phyloP scores from a whole-genome alignment of 2,888 invertebrate species.

The Drosophila mercatorum region DNA sequence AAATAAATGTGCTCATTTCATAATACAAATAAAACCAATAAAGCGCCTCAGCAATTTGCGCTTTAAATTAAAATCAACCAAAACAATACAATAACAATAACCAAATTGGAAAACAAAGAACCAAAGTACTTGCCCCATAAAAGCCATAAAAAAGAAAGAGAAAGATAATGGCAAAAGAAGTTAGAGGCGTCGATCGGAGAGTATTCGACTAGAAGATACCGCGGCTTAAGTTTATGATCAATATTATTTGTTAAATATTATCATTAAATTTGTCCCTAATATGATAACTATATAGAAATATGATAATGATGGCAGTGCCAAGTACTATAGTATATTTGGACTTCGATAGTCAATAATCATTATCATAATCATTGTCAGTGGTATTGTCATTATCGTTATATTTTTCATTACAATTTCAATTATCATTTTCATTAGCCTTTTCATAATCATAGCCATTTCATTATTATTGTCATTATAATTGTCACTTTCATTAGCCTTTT shows the following conservation, averaged over 20 bases:
- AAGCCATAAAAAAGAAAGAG: conserved; percentile 26
- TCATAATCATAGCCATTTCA: background rate
- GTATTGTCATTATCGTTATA: too few species aligned
- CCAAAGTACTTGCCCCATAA: conserved; percentile 44
- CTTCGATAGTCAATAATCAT: too few species aligned
- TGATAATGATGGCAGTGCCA: too few species aligned
- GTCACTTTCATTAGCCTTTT: too few species aligned
- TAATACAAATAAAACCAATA: conserved; percentile 7
- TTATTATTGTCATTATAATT: too few species aligned
- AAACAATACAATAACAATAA: conserved; percentile 18
- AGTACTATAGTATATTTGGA: too few species aligned
- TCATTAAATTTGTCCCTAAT: too few species aligned
- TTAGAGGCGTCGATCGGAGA: background rate
- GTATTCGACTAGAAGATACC: background rate
- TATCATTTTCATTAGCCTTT: too few species aligned
- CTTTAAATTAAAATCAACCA: conserved; percentile 27
- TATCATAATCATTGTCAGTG: too few species aligned
- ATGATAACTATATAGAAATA: too few species aligned
- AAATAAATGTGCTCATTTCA: conserved; percentile 31
- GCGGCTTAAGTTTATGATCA: background rate
- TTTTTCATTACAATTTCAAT: too few species aligned
- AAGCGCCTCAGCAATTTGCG: conserved; percentile 25
- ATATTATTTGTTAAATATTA: too few species aligned
- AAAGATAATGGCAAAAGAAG: background rate
- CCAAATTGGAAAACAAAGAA: conserved; percentile 36